Conservation (phyloP, 2,888 invertebrate genomes). For the Eulithis prunata region DNA sequence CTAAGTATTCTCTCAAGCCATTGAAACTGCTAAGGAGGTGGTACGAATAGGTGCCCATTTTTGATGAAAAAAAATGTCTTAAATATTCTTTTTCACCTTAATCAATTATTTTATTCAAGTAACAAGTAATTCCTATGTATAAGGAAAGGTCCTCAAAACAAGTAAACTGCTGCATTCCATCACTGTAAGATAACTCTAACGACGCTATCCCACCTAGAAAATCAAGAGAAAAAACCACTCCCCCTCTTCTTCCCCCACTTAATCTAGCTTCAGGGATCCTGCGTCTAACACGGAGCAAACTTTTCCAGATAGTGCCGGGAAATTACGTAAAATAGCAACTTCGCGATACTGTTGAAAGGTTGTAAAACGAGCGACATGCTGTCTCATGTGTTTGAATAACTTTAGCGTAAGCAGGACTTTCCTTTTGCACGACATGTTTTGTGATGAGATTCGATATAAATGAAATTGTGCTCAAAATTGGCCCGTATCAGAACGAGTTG, state of each 20-base stretch:
- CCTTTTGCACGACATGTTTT: background rate
- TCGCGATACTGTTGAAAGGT: constrained; percentile 13
- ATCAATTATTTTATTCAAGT: no score
- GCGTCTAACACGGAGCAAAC: constrained; percentile 15
- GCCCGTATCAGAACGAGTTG: background rate
- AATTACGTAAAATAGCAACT: constrained; percentile 16
- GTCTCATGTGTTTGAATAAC: background rate
- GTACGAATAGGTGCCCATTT: no score
- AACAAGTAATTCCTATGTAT: no score
- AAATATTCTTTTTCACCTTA: no score
- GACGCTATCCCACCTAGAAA: constrained; percentile 1
- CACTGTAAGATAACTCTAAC: background rate
- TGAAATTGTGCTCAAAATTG: background rate
- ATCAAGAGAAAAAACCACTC: constrained; percentile 8
- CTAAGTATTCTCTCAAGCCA: no score
- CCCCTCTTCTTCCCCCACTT: background rate
- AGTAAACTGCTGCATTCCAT: background rate
- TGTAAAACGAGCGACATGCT: constrained; percentile 3
- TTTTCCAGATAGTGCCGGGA: constrained; percentile 11
- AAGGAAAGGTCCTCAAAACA: no score
- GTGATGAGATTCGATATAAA: background rate
- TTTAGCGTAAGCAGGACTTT: background rate
- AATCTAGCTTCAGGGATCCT: constrained; percentile 14
- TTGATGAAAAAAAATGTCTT: no score
- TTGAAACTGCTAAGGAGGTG: no score